Evolutionary conservation across 2,113 vertebrate genomes (phyloP), one percentile per base, ranked within the genome.

Genomic region (Motacilla tschutschensis): DNA sequence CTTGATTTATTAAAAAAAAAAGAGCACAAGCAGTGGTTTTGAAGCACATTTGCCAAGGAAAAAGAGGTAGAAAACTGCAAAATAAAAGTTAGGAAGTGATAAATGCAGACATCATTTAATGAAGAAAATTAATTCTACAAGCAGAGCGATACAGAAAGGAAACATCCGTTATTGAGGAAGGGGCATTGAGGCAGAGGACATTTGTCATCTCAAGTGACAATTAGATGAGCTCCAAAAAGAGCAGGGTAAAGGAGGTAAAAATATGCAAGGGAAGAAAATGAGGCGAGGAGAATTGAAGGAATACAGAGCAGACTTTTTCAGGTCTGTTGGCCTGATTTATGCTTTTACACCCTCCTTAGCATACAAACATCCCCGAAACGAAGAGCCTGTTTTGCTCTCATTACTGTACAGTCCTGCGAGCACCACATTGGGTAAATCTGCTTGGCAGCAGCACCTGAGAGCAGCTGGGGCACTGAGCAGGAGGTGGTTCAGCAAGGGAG

Each of bases 31-130:
- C 29, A 40, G 66, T 88, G 55, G 7, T 12, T 92, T 90, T 78
- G 55, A 33, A 84, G 40, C n/a, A 38, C 53, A 72, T 93, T 91
- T 95, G 31, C 62, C 63, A 74, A 47, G 26, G 44, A 90, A 59
- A 66, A 85, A 44, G 53, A 50, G 29, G 57, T 80, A 51, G 91
- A 75, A 78, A 85, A 33, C 57, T 50, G 51, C 35, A 60, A 90
- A 83, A 62, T 71, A 62, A 83, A 83, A 89, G 79, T 85, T 82
- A 88, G 69, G 72, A 82, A 81, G 71, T 91, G 67, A 92, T 89
- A 89, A 96, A 78, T 92, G 70, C 40, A 87, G 82, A 50, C 51
- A 79, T 94, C 43, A 36, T 44, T 93, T 94, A 90, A 93, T 96
- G 95, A 83, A 89, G 85, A 89, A 96, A 92, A 93, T 74, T 31